Evolutionary conservation across 1,140 invertebrate genomes (phyloP).

Genomic region (Penaeus indicus): DNA sequence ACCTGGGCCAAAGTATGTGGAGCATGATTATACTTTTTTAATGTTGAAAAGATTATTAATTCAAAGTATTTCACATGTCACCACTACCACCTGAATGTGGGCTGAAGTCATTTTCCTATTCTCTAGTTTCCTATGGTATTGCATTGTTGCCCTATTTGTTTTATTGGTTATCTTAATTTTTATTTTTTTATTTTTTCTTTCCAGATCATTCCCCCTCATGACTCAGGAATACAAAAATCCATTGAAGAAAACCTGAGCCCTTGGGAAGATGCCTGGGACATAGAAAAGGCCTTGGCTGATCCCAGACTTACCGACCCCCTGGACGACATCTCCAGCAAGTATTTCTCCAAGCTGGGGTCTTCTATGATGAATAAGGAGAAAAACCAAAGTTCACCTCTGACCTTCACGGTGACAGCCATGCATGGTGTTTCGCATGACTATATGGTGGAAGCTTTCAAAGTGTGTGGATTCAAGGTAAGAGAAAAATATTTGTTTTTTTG

Average conservation of each 20-base stretch:
- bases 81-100: no score
- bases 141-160: no score
- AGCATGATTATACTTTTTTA: no score
- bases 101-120: no score
- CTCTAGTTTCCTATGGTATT: no score
- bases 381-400: slow-evolving; percentile 77
- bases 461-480: slow-evolving; percentile 80
- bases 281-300: slow-evolving; percentile 68
- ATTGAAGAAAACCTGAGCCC: slow-evolving; percentile 87
- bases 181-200: slow-evolving; percentile 54
- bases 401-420: slow-evolving; percentile 95
- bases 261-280: slow-evolving; percentile 78
- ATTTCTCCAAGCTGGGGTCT: slow-evolving; percentile 76
- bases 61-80: no score
- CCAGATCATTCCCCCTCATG: slow-evolving; percentile 92
- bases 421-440: slow-evolving; percentile 95
- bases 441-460: slow-evolving; percentile 82
- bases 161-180: no score
- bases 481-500: no score
- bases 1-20: no score
- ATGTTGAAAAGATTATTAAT: no score
- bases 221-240: slow-evolving; percentile 85
- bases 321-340: slow-evolving; percentile 75
- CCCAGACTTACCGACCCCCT: slow-evolving; percentile 72
- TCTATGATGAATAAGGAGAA: slow-evolving; percentile 70